phyloP scores from a whole-genome alignment of 2,797 vertebrate species.

The Acomys russatus region DNA sequence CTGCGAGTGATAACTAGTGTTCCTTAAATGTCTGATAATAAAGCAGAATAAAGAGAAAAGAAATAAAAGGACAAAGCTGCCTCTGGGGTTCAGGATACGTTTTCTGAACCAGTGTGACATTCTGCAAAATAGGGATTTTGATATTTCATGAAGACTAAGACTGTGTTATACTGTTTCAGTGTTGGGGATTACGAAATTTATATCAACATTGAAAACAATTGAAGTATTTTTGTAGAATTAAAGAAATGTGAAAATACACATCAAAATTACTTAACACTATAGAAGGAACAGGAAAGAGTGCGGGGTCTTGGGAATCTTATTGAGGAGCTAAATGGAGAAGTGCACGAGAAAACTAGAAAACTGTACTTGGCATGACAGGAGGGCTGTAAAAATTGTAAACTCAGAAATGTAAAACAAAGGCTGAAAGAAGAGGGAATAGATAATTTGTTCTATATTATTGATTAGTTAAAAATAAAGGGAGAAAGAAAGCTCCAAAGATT shows the following conservation, averaged over 20 bases:
- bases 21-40: not conserved
- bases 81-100: not conserved
- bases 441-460: not conserved
- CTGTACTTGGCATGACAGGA: not conserved
- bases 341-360: not conserved
- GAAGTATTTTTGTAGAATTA: not conserved
- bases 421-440: not conserved
- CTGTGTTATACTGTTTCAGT: not conserved
- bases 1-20: not conserved
- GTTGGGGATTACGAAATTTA: not conserved
- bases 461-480: not conserved
- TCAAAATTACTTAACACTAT: not conserved
- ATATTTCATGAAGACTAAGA: not conserved
- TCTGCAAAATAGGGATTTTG: not conserved
- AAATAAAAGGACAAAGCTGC: not conserved
- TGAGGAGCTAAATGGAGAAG: not conserved
- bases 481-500: not conserved
- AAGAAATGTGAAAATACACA: not conserved
- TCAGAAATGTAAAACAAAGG: not conserved
- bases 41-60: not conserved
- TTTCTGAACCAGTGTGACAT: not conserved
- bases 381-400: not conserved
- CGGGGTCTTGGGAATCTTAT: not conserved
- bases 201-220: not conserved
- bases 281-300: not conserved